Evolutionary conservation across 2,888 invertebrate species (phyloP), one percentile per base, ranked within the genome.

Genomic region (Synergus gifuensis): DNA sequence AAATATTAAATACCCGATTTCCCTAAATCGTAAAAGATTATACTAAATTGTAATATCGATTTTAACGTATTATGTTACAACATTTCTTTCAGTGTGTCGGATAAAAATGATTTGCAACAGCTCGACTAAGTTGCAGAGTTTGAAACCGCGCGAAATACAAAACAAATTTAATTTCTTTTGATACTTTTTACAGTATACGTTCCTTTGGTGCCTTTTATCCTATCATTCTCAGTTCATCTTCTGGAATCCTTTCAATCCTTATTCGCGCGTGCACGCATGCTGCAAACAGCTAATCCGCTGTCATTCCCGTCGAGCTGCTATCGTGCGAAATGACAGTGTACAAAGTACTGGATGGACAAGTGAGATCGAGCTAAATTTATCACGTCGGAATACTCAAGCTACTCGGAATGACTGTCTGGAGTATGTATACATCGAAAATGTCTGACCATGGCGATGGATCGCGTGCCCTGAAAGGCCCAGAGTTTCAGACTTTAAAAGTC

Each of bases 281-380:
- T 77, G 80, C 79, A 80, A 84, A 85, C 81, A 82, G 82, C 82
- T 88, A 86, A 86, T 85, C 85, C 82, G 83, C 84, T 84, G 83
- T 86, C 85, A 83, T 87, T 83, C 82, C 81, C 81, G 83, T 85
- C 83, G 83, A 82, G 79, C 77, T 81, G 81, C 81, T 85, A 85
- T 86, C 87, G 83, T 79, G 73, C 83, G 78, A 82, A 84, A 87
- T 85, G 86, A 85, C 86, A 85, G 87, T 81, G 82, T 85, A 84
- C 87, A 85, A 86, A 87, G 81, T 81, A 81, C 79, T 79, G 80
- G 67, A 66, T 81, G 78, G 78, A 76, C 77, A 81, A 18, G 66
- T 73, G 69, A 36, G 49, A 73, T 73, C 49, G 69, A 73, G 54
- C 69, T 73, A 16, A 73, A 73, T 73, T 73, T 73, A 73, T 73